Conservation (phyloP, 2,888 invertebrate species). For the Seladonia tumulorum region DNA sequence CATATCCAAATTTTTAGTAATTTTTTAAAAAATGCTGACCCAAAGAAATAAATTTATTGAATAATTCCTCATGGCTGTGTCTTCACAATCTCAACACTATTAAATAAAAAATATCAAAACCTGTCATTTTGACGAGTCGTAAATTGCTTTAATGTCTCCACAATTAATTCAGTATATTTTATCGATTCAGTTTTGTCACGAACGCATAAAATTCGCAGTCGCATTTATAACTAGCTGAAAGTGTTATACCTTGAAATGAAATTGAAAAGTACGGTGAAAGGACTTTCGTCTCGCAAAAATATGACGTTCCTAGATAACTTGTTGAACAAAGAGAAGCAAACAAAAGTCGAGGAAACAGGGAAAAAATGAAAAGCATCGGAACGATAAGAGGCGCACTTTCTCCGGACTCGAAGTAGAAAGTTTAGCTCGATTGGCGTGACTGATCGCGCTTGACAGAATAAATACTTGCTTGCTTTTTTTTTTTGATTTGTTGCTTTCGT, state of each 20-base stretch:
- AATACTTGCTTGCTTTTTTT: slow-evolving; percentile 36
- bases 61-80: too few species aligned
- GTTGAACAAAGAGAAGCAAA: not conserved
- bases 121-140: not conserved
- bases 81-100: not conserved
- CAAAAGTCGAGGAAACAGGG: not conserved
- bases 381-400: slow-evolving; percentile 58
- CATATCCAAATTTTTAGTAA: too few species aligned
- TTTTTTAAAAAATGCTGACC: too few species aligned
- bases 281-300: not conserved
- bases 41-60: too few species aligned
- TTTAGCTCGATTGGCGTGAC: slow-evolving; percentile 55
- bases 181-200: too few species aligned
- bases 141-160: too few species aligned
- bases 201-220: too few species aligned
- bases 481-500: not conserved
- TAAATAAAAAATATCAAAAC: not conserved
- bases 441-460: slow-evolving; percentile 56
- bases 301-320: too few species aligned
- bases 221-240: too few species aligned
- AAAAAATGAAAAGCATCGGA: slow-evolving; percentile 14
- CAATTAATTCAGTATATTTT: too few species aligned
- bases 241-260: not conserved
- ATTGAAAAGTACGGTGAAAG: not conserved
- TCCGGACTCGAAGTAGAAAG: slow-evolving; percentile 75